Percentiles rank a stretch among this genome's conserved stretches.
phyloP scores from a whole-genome alignment of 2,113 vertebrate genomes.

The Forbesichthys agassizii region DNA sequence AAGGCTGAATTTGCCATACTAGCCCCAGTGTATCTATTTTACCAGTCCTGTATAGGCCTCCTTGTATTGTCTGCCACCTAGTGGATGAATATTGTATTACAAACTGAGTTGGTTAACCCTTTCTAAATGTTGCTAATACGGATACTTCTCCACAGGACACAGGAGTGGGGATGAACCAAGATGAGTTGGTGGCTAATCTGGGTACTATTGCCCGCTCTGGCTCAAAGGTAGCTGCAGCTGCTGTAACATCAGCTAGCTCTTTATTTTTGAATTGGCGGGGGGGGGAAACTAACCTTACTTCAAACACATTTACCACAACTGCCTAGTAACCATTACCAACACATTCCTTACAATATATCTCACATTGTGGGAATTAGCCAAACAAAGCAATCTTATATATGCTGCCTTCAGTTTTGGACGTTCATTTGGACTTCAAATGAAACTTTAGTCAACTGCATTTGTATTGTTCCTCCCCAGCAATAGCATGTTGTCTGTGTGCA shows the following conservation, averaged over 20 bases:
- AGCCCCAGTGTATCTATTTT: not conserved
- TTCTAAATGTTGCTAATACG: not conserved
- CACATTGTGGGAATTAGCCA: too few species aligned
- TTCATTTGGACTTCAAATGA: not conserved
- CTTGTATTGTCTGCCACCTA: constrained; percentile 39
- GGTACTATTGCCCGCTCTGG: constrained; percentile 95
- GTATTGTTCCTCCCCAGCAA: not conserved
- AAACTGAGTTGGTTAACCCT: not conserved
- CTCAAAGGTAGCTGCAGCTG: constrained; percentile 83
- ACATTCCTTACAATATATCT: too few species aligned
- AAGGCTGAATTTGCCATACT: too few species aligned
- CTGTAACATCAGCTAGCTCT: too few species aligned
- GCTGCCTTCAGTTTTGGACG: not conserved
- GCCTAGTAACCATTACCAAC: too few species aligned
- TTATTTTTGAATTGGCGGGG: too few species aligned
- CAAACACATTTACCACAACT: too few species aligned
- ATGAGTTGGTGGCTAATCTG: constrained; percentile 90
- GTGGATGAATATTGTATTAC: constrained; percentile 36
- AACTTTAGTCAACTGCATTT: not conserved
- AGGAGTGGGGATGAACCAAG: constrained; percentile 91
- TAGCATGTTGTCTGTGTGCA: constrained; percentile 46
- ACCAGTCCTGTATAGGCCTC: not conserved
- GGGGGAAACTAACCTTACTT: too few species aligned
- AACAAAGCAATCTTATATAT: not conserved
- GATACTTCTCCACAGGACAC: constrained; percentile 81